Evolutionary conservation across 2,797 vertebrate genomes (phyloP), one percentile per base, ranked within the genome.

Genomic region (Loris lydekkerianus): DNA sequence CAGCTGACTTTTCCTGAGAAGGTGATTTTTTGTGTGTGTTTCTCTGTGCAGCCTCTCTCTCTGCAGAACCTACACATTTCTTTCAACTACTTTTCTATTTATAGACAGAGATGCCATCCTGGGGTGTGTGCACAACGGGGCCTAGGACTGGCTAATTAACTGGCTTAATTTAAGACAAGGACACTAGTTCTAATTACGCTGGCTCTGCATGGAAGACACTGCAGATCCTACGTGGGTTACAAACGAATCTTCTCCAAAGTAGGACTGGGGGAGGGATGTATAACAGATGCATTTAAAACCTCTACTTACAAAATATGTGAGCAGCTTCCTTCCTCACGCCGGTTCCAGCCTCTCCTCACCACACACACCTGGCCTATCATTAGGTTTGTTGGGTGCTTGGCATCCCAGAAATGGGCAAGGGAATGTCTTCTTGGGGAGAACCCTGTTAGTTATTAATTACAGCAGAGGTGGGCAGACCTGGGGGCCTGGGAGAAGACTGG

Each of bases 211-310:
- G 17, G 63, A 93, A 67, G 20, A 46, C 29, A 29, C 65, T 61
- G 80, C 7, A 18, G 25, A 40, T 34, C 77, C 6, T 18, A 92
- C 81, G 29, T 31, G 40, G 7, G 7, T 69, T 65, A 21, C 63
- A 53, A 72, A 49, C 23, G 89, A 81, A n/a, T 37, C 67, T 67
- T 88, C 69, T 80, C 60, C 46, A 34, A 53, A 43, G 40, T 10
- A 70, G 73, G 40, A 83, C 82, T n/a, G 11, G 29, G 72, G 9
- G 76, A 61, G 56, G 69, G 60, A 18, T 29, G 27, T 2, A 10
- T 53, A 31, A 69, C 14, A 53, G 21, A 25, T 20, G 8, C 14
- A 0, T 17, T 34, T 76, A 25, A 2, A 18, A 0, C 23, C 13
- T 63, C 43, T 58, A 20, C 69, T 60, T n/a, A 17, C 10, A 23